Conservation (phyloP, 1,140 invertebrate species). For the Rhyacophila brunnea region DNA sequence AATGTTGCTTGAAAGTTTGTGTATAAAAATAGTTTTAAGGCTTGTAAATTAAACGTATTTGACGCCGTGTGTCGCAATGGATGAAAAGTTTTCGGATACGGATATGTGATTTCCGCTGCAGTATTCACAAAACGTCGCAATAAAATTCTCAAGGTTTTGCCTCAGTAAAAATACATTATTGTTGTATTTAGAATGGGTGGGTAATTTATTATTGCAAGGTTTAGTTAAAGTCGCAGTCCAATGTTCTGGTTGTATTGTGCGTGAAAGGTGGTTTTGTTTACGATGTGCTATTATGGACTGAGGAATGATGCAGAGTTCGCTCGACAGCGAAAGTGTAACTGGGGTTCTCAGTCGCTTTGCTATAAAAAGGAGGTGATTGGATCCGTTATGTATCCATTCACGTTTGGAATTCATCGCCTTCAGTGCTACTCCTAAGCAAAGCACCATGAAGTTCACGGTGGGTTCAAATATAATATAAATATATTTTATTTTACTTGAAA, state of each 20-base stretch:
- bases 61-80: conserved; percentile 14
- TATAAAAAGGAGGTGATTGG: conserved; percentile 46
- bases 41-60: too few relatives aligned
- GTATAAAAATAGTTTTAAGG: too few relatives aligned
- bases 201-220: background rate
- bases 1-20: too few relatives aligned
- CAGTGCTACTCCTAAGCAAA: conserved; percentile 53
- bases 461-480: too few relatives aligned
- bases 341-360: conserved; percentile 50
- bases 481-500: too few relatives aligned
- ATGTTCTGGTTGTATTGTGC: conserved; percentile 1
- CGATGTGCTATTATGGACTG: conserved; percentile 6
- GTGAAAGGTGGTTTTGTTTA: background rate
- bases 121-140: background rate
- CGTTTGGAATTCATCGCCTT: conserved; percentile 54
- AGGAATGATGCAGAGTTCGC: conserved; percentile 26
- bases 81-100: conserved; percentile 32
- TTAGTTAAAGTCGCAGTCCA: conserved; percentile 7
- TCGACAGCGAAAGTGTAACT: conserved; percentile 54
- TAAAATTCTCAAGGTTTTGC: background rate
- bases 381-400: conserved; percentile 50
- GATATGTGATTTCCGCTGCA: conserved; percentile 16
- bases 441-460: conserved; percentile 57
- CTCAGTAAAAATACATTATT: too few relatives aligned
- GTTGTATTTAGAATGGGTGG: too few relatives aligned